Evolutionary conservation across 1,140 invertebrate genomes (phyloP), one percentile per base, ranked within the genome.

Genomic region (Metaphire vulgaris): DNA sequence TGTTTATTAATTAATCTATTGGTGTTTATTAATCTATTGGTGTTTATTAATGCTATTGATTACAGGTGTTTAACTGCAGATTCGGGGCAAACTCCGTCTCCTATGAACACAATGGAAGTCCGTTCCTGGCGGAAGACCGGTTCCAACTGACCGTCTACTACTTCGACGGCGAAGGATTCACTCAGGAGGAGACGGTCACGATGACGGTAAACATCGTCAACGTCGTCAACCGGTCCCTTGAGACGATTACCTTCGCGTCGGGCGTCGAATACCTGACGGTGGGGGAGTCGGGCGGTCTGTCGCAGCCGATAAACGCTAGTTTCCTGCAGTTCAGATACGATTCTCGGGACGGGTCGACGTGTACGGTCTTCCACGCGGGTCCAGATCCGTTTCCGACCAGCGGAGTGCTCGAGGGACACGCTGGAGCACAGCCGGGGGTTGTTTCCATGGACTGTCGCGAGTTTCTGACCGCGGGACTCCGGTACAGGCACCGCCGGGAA

Each of bases 401-500:
- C 6, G 41, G 41, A 56, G 41, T 56, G 6, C 6, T 56, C 21
- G 41, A 56, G 21, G 41, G 41, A 56, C 6, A 21, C 41, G 21
- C 6, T 21, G 72, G 56, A 26, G 31, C 2, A 2, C 34, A 33
- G 6, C 21, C 28, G 64, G 14, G 21, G 21, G 16, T 28, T 15
- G n/a, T 56, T 21, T 28, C 28, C 16, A 6, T 34, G 74, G 76
- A 75, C 66, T 74, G 73, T 34, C 28, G 65, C 32, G 83, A 86
- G 69, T 85, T 86, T 72, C 74, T 85, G 14, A 81, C 81, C 56
- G 80, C 82, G 80, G 80, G 83, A 34, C 79, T 84, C 28, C 80
- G 81, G 66, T 86, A 86, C 77, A 82, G 85, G 73, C 85, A 86
- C 77, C 68, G 82, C 12, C 76, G 80, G 56, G 80, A 82, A n/a